A percentile compares a stretch with the other conserved stretches of the same genome.
phyloP scores from a whole-genome alignment of 2,888 invertebrate species.

The Ennomos fuscantarius region DNA sequence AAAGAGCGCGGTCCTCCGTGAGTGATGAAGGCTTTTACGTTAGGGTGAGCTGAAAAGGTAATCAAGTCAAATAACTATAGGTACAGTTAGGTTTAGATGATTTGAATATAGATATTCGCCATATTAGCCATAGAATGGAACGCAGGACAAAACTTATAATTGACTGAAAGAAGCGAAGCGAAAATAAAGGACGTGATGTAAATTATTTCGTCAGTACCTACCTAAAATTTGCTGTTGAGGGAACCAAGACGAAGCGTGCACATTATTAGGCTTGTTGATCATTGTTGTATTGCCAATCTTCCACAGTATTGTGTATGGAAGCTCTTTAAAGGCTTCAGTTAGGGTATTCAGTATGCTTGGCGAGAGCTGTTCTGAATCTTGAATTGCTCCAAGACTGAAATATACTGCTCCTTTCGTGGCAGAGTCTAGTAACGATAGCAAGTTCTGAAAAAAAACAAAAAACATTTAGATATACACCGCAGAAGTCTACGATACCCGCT shows the following conservation, averaged over 20 bases:
- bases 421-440: conserved; percentile 65
- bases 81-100: not conserved
- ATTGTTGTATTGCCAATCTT: conserved; percentile 76
- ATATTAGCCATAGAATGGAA: too few relatives aligned
- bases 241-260: conserved; percentile 78
- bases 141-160: too few relatives aligned
- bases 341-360: conserved; percentile 65
- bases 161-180: too few relatives aligned
- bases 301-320: conserved; percentile 81
- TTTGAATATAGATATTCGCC: too few relatives aligned
- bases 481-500: too few relatives aligned
- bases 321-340: conserved; percentile 72
- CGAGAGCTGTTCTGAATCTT: conserved; percentile 74
- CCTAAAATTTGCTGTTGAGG: conserved; percentile 85
- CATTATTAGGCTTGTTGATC: conserved; percentile 71
- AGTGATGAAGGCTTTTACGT: conserved; percentile 74
- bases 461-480: too few relatives aligned
- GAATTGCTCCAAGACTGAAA: conserved; percentile 81
- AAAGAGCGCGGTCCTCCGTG: conserved; percentile 76
- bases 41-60: conserved; percentile 68
- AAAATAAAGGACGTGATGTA: not conserved
- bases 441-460: conserved; percentile 61
- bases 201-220: conserved; percentile 42
- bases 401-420: conserved; percentile 75
- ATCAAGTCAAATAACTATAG: not conserved